phyloP scores from a whole-genome alignment of 1,140 invertebrate species.

The Laupala kohalensis region DNA sequence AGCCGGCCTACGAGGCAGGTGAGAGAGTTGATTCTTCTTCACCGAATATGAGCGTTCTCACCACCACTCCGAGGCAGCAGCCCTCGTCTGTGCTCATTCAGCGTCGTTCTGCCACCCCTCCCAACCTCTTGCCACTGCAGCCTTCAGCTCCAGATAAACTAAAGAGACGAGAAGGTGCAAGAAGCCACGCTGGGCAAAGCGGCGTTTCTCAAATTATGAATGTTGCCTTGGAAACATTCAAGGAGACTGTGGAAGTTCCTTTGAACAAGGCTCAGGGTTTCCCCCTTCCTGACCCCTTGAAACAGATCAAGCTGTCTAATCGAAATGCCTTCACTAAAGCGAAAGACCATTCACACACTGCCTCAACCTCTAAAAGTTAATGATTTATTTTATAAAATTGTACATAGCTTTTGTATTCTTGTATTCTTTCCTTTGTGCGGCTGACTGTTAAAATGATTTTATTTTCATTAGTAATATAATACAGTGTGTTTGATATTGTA shows the following conservation, averaged over 20 bases:
- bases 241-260: neutral
- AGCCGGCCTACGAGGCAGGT: slow-evolving; percentile 11
- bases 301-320: neutral
- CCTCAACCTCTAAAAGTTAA: neutral
- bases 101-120: neutral
- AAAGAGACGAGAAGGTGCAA: neutral
- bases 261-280: neutral
- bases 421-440: neutral
- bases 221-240: neutral
- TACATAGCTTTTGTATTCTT: neutral
- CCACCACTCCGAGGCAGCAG: neutral
- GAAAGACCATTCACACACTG: neutral
- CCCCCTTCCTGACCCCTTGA: neutral
- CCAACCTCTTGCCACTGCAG: neutral
- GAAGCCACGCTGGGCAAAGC: neutral
- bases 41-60: neutral
- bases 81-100: neutral
- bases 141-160: neutral
- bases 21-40: neutral
- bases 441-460: neutral
- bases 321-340: too few relatives aligned
- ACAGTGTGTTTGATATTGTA: neutral
- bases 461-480: neutral
- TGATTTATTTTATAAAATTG: neutral
- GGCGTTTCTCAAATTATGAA: too few relatives aligned